Evolutionary conservation across 2,797 vertebrate species (phyloP), one percentile per base, ranked within the genome.

Genomic region (Eulemur rubriventer): DNA sequence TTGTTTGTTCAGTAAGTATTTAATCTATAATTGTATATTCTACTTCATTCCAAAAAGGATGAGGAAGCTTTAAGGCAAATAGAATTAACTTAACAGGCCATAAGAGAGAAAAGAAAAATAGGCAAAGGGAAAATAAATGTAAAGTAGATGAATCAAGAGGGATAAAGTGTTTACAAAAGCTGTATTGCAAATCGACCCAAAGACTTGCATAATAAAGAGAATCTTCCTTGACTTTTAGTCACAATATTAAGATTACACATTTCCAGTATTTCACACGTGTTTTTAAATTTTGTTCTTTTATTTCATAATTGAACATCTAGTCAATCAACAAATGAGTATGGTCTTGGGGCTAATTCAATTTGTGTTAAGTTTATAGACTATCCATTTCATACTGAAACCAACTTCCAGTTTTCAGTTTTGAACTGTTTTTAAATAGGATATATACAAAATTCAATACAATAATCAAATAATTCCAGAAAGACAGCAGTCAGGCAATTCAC

Each of bases 1-100:
- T 88, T 43, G 89, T 91, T 91, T 95, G 80, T 86, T 88, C 33
- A 70, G 26, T 48, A 86, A 67, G 82, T 75, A 88, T 75, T 94
- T 93, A 76, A 84, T 81, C 73, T 48, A 73, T 72, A 83, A 75
- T 91, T 30, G 1, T 83, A 50, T 93, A 41, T 80, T 95, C 69
- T 4, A 73, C 48, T 28, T 97, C 22, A 38, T 90, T 94, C 20
- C 57, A 80, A 24, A 92, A 73, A 43, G 24, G 46, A 13, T 55
- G 35, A 92, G 16, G 30, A 89, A 89, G 5, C 52, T 92, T 65
- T 3, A 91, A 90, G 90, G 57, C 46, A 80, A 88, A 84, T 61
- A 86, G 30, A 67, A 61, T 41, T 59, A 94, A 67, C 46, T 26
- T 48, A 81, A 28, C 24, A 78, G 70, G 20, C 4, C 91, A 75